A percentile compares a stretch with the other conserved stretches of the same genome.
phyloP scores from a whole-genome alignment of 2,888 invertebrate genomes.

The Drosophila neonasuta region DNA sequence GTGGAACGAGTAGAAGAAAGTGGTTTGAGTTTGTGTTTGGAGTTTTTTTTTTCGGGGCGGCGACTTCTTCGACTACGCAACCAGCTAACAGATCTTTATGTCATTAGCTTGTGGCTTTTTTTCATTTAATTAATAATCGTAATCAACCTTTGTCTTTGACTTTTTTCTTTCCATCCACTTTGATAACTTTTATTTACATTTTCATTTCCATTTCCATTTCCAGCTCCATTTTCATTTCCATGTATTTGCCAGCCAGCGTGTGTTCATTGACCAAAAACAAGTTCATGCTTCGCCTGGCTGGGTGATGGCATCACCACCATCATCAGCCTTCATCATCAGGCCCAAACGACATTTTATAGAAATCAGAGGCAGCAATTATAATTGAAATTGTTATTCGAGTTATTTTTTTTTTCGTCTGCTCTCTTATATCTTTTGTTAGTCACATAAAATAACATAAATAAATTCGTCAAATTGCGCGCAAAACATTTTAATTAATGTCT shows the following conservation, averaged over 20 bases:
- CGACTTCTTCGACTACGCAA: conserved; percentile 24
- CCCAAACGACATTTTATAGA: conserved; percentile 50
- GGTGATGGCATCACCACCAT: conserved; percentile 29
- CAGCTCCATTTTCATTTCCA: conserved; percentile 5
- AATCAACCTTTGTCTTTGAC: conserved; percentile 17
- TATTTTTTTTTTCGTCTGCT: conserved; percentile 3
- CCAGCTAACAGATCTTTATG: conserved; percentile 12
- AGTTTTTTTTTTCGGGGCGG: neutral
- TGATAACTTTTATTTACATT: conserved; percentile 18
- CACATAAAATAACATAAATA: conserved; percentile 28
- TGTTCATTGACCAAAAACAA: conserved; percentile 62
- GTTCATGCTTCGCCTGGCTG: conserved; percentile 67
- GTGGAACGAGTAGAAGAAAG: conserved; percentile 64
- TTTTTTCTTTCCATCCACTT: conserved; percentile 1
- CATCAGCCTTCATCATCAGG: conserved; percentile 10
- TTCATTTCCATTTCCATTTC: conserved; percentile 6
- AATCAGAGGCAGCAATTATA: conserved; percentile 57
- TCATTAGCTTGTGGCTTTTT: conserved; percentile 17
- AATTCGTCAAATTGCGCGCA: conserved; percentile 41
- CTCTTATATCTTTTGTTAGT: conserved; percentile 1
- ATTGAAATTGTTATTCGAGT: conserved; percentile 44
- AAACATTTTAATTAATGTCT: conserved; percentile 72
- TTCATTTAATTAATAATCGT: conserved; percentile 17
- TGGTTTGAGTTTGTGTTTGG: conserved; percentile 35
- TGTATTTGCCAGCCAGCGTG: conserved; percentile 14